Evolutionary conservation across 2,888 invertebrate species (phyloP).

Genomic region (Cartodere bifasciata): DNA sequence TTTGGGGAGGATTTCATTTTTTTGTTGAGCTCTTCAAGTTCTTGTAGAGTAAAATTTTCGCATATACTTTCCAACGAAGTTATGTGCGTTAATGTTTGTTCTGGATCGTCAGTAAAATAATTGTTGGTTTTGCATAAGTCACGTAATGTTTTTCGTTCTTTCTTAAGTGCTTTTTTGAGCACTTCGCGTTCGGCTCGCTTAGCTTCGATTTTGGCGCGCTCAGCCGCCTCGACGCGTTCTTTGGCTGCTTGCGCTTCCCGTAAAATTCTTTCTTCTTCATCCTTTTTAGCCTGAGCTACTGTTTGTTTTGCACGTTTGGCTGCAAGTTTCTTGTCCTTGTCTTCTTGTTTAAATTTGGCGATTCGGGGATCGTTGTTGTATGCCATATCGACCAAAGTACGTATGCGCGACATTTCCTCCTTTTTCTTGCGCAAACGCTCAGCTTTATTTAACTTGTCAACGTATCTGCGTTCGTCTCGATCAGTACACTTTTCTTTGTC

Average conservation of each 20-base stretch:
- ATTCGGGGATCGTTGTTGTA: constrained; percentile 92
- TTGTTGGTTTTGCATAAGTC: constrained; percentile 70
- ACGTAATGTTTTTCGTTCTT: constrained; percentile 69
- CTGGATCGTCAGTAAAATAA: constrained; percentile 62
- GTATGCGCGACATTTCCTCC: constrained; percentile 88
- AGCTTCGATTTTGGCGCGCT: constrained; percentile 68
- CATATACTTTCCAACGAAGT: constrained; percentile 86
- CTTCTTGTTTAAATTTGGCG: constrained; percentile 82
- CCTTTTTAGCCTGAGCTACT: constrained; percentile 67
- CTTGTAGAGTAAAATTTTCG: constrained; percentile 58
- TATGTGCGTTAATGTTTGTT: constrained; percentile 70
- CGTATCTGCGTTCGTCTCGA: constrained; percentile 92
- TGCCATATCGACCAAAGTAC: constrained; percentile 84
- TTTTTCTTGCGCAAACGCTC: constrained; percentile 88
- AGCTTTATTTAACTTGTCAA: constrained; percentile 95
- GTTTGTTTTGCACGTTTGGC: constrained; percentile 79
- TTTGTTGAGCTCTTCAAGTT: constrained; percentile 66
- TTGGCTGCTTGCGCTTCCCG: constrained; percentile 62
- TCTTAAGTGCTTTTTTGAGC: constrained; percentile 73
- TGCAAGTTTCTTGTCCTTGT: constrained; percentile 80
- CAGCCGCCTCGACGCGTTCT: constrained; percentile 68
- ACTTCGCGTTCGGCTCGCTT: constrained; percentile 77
- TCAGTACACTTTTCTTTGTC: constrained; percentile 97
- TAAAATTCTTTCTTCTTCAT: constrained; percentile 67
- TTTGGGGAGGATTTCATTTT: constrained; percentile 52